Conservation (phyloP, 1,140 invertebrate species). For the Atta colombica region DNA sequence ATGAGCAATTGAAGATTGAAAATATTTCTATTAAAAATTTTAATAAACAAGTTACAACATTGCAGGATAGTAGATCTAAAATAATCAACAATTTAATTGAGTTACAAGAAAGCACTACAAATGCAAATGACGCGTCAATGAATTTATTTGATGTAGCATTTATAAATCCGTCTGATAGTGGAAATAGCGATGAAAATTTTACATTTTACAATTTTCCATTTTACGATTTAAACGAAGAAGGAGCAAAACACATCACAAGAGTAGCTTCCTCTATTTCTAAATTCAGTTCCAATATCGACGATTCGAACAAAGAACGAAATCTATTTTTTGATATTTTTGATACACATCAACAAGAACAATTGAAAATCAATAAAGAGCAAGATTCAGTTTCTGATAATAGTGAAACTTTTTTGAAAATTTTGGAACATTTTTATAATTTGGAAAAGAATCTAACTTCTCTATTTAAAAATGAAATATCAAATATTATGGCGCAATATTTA, state of each 20-base stretch:
- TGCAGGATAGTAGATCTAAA: background rate
- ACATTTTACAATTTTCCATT: background rate
- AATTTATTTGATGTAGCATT: background rate
- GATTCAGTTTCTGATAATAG: background rate
- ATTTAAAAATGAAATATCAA: constrained; percentile 22
- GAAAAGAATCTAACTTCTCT: background rate
- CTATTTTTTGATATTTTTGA: background rate
- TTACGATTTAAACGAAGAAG: background rate
- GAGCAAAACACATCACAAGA: background rate
- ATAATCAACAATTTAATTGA: background rate
- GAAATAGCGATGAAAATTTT: background rate
- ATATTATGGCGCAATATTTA: background rate
- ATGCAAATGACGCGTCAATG: background rate
- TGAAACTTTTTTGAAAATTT: background rate
- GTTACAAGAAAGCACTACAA: background rate
- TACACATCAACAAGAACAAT: background rate
- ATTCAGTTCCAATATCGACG: background rate
- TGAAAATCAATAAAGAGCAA: background rate
- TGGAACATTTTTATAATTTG: background rate
- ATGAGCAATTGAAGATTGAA: background rate
- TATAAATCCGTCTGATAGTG: background rate
- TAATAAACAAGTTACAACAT: background rate
- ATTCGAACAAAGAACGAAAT: background rate
- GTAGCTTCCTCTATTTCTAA: background rate
- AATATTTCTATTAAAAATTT: background rate